Evolutionary conservation across 2,888 invertebrate genomes (phyloP).

Genomic region (Poecilus cupreus): DNA sequence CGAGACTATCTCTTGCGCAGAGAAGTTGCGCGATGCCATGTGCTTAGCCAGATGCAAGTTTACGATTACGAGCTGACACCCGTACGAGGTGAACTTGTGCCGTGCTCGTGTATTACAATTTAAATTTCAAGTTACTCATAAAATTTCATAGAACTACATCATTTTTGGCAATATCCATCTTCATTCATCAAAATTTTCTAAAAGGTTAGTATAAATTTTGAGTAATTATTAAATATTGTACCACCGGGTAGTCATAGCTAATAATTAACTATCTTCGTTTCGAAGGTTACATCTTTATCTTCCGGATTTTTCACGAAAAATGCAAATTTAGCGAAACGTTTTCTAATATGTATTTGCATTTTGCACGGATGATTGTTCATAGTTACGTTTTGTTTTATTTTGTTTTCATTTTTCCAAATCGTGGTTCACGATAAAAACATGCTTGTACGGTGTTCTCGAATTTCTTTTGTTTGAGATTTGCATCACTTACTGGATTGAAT

Average conservation of each 20-base stretch:
- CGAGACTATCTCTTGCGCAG: conserved; percentile 55
- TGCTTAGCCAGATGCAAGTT: conserved; percentile 56
- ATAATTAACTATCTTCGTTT: conserved; percentile 56
- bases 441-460: conserved; percentile 37
- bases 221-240: conserved; percentile 49
- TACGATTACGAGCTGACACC: conserved; percentile 59
- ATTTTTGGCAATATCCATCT: conserved; percentile 43
- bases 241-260: conserved; percentile 54
- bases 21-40: conserved; percentile 56
- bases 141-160: conserved; percentile 37
- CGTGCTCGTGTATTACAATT: conserved; percentile 46
- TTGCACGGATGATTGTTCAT: background rate
- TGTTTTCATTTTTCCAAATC: conserved; percentile 21
- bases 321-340: background rate
- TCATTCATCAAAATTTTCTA: conserved; percentile 47
- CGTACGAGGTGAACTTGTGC: conserved; percentile 54
- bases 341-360: background rate
- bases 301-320: conserved; percentile 50
- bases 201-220: conserved; percentile 56
- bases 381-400: conserved; percentile 26
- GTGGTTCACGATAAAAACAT: conserved; percentile 52
- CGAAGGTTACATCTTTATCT: conserved; percentile 59
- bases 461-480: conserved; percentile 55
- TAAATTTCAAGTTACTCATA: conserved; percentile 52
- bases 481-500: conserved; percentile 30